Percentiles rank a stretch among this genome's conserved stretches.
Evolutionary conservation across 2,113 vertebrate genomes (phyloP).

Genomic region (Cyanoderma ruficeps): DNA sequence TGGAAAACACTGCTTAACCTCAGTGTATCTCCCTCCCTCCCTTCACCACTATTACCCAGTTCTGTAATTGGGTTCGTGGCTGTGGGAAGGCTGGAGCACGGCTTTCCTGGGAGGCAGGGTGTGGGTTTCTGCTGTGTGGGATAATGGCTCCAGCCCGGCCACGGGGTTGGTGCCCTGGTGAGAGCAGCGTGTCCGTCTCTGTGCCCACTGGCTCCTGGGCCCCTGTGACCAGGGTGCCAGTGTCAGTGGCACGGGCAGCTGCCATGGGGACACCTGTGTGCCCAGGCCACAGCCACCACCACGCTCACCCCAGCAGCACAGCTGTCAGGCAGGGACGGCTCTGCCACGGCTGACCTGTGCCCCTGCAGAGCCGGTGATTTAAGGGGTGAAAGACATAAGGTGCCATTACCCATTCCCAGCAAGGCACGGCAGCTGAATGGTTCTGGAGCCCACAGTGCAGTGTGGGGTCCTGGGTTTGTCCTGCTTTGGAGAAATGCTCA

Average conservation of each 20-base stretch:
- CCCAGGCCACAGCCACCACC: background rate
- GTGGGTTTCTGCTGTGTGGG: accelerated
- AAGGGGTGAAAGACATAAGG: background rate
- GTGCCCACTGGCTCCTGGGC: accelerated
- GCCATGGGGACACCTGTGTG: background rate
- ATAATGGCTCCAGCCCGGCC: background rate
- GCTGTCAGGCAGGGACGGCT: background rate
- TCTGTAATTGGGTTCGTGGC: accelerated
- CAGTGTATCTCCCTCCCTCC: background rate
- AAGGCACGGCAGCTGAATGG: background rate
- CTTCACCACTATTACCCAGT: accelerated
- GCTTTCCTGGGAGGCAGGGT: background rate
- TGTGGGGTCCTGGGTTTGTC: background rate
- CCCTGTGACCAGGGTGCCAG: background rate
- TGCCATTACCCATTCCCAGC: background rate
- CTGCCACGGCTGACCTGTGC: background rate
- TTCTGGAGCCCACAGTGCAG: background rate
- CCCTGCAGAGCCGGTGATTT: background rate
- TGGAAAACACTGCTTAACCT: background rate
- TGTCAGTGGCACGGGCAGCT: accelerated
- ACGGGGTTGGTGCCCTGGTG: accelerated
- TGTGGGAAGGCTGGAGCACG: accelerated
- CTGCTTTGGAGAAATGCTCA: background rate
- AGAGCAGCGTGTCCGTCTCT: accelerated
- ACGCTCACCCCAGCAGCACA: accelerated